Base-by-base conservation (phyloP, 2,888 invertebrate species). In the Caenorhabditis zanzibari region DNA sequence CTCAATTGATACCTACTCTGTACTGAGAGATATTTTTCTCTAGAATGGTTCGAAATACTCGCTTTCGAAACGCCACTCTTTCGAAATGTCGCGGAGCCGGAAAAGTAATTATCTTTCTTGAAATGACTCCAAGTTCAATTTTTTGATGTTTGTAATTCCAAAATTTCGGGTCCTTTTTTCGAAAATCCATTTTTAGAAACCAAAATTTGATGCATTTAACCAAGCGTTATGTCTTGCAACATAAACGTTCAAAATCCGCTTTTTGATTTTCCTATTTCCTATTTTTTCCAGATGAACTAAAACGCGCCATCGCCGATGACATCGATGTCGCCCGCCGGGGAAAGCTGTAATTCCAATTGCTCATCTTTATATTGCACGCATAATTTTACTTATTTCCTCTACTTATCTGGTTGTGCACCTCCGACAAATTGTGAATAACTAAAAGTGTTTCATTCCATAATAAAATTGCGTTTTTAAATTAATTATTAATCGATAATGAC, bases 301-400 rank as follows among this genome's bases (percentile, higher is more conserved):
- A 96, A 89, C 92, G 93, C 38, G 95, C 95, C 52, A 97, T 98
- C 81, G 94, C 95, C 82, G 93, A 94, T 77, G 97, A 98, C 90
- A 96, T 97, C 86, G 92, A 93, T 5, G 93, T 95, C 86, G 95
- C 97, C 0, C 94, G 95, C 24, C 80, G 59, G 26, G 80, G 73
- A 68, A 81, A 81, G 41, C 58, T 79, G 22, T 79, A 47, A 77
- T 41, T 38, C 5, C 63, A 12, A 22, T 26, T 52, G 32, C 12
- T 38, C 12, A 12, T 38, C 19, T 56, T 12, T 54, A 26, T 28
- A n/a, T 44, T 24, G 10, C 38, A 38, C 32, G 49, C 68, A 68
- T 68, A 52, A 59, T 59, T 22, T 10, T 56, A 24, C 54, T 54
- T n/a, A 6, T 16, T 6, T 10, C 52, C n/a, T 49, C 32, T 52